phyloP scores from a whole-genome alignment of 2,797 vertebrate species.

The Amblyraja radiata region DNA sequence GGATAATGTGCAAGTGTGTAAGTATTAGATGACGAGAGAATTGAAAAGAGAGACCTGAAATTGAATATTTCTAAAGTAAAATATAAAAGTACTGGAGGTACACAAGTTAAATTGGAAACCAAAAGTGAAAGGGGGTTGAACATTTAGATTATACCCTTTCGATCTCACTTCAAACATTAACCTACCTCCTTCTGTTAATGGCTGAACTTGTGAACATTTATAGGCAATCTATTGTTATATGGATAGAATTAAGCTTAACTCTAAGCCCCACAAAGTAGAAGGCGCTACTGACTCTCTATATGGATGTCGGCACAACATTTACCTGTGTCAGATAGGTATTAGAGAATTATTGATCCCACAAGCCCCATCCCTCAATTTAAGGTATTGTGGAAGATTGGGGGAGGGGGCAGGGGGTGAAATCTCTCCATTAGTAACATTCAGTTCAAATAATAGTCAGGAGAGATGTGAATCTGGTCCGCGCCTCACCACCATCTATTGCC shows the following conservation, averaged over 20 bases:
- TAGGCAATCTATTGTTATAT: not conserved
- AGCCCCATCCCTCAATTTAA: not conserved
- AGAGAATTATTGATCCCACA: not conserved
- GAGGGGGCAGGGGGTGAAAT: not conserved
- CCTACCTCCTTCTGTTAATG: not conserved
- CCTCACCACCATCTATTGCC: not conserved
- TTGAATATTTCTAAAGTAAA: not conserved
- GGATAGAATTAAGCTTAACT: not conserved
- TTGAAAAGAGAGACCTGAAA: not conserved
- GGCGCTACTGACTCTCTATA: not conserved
- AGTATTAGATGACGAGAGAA: not conserved
- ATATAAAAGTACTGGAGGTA: not conserved
- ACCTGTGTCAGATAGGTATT: not conserved
- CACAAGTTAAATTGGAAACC: not conserved
- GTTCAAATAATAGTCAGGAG: not conserved
- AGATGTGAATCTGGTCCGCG: not conserved
- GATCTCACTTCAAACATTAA: not conserved
- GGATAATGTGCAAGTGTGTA: not conserved
- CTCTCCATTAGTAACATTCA: not conserved
- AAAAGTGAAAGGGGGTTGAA: not conserved
- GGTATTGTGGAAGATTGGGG: not conserved
- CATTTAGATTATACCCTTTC: not conserved
- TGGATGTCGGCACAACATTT: too few species aligned
- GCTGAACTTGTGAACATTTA: not conserved
- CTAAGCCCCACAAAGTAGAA: not conserved